These are phyloP conservation scores for Drosophila burlai DNA, from an alignment of 1,140 invertebrate genomes.

Conservation along the genomic window DNA sequence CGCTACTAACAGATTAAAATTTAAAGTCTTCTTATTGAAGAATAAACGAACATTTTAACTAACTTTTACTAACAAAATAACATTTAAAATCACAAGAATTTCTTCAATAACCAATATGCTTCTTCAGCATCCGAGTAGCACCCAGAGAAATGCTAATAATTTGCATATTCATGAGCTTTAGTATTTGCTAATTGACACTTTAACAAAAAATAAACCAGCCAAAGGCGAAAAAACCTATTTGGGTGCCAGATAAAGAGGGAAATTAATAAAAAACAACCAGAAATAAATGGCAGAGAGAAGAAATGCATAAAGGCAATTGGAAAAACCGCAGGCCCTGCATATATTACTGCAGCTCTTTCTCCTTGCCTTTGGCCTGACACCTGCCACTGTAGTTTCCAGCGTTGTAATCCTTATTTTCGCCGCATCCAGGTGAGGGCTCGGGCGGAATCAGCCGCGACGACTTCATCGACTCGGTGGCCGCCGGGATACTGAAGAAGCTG, in stretches of 20 bases:
- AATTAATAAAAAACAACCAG: constrained; percentile 67
- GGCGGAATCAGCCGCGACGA: constrained; percentile 91
- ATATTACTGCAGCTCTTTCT: constrained; percentile 56
- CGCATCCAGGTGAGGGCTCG: constrained; percentile 79
- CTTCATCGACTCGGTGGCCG: constrained; percentile 92
- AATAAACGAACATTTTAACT: neutral
- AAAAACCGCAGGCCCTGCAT: constrained; percentile 62
- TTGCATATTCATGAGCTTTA: constrained; percentile 82
- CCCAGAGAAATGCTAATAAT: constrained; percentile 48
- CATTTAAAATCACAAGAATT: neutral
- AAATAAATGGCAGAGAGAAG: constrained; percentile 24
- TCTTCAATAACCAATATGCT: constrained; percentile 24
- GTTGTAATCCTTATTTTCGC: constrained; percentile 14
- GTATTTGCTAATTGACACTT: constrained; percentile 82
- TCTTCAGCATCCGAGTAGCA: constrained; percentile 1
- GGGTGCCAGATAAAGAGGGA: constrained; percentile 55
- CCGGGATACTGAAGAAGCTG: constrained; percentile 91
- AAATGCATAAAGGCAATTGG: constrained; percentile 24
- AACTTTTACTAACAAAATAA: neutral
- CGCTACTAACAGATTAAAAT: constrained; percentile 6
- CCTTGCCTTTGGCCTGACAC: constrained; percentile 22
- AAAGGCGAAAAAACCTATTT: constrained; percentile 37
- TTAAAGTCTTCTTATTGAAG: no score
- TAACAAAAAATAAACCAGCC: constrained; percentile 56
- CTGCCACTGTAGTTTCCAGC: constrained; percentile 8